phyloP scores from a whole-genome alignment of 2,113 vertebrate genomes.

The Atrichornis clamosus region DNA sequence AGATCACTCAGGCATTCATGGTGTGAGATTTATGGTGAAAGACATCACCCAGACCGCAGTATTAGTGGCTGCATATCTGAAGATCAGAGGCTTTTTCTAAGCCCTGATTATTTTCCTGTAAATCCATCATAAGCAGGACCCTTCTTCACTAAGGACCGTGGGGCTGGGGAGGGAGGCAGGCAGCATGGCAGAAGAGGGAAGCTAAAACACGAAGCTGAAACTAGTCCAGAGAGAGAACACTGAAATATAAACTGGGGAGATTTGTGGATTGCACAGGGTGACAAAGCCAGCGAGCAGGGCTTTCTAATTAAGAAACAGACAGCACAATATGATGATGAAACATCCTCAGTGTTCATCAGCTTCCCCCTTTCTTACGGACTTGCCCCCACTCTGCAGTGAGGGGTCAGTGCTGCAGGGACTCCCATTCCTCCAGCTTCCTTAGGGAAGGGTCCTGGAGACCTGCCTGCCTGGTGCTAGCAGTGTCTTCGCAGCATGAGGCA shows the following conservation, averaged over 20 bases:
- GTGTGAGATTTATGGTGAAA: background rate
- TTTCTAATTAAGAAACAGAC: background rate
- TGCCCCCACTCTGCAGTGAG: fast-evolving
- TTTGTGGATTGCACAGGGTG: background rate
- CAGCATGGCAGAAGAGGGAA: background rate
- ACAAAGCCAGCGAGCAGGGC: background rate
- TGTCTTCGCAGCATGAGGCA: background rate
- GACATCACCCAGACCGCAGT: background rate
- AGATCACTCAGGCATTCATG: background rate
- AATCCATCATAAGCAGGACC: background rate
- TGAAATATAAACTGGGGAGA: background rate
- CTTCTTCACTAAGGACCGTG: background rate
- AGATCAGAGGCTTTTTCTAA: background rate
- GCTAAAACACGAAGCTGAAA: background rate
- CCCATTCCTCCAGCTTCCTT: background rate
- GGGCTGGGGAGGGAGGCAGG: background rate
- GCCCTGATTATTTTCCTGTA: background rate
- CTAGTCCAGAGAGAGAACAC: background rate
- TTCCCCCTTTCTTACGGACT: background rate
- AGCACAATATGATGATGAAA: background rate
- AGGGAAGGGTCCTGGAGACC: background rate
- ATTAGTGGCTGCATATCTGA: background rate
- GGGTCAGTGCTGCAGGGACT: background rate
- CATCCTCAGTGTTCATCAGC: background rate
- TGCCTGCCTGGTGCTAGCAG: background rate